Evolutionary conservation across 2,888 invertebrate genomes (phyloP), one percentile per base, ranked within the genome.

Genomic region (Nasonia oneida): DNA sequence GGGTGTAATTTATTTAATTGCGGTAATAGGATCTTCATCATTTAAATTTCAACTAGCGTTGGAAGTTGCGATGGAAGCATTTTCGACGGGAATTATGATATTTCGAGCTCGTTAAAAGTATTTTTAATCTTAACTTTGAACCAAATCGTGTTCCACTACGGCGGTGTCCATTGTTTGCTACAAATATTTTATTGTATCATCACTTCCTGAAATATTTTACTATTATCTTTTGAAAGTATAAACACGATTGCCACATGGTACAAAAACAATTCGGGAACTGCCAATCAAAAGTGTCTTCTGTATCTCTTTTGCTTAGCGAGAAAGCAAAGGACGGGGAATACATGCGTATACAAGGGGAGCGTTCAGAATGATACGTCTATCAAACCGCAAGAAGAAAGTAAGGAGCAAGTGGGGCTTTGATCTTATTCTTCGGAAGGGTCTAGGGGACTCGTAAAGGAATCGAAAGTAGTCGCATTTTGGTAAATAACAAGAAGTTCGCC

Each of bases 381-480:
- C 29, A 67, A 10, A 33, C 8, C 6, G 6, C 12, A 37, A 37
- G 64, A 29, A 61, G 42, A 77, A 57, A 61, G 37, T 37, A 42
- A 53, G 75, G 53, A 67, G 67, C 6, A 33, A 67, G 67, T 29
- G 53, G 14, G 29, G 18, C 70, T 70, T 79, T 79, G 79, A 79
- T 70, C 47, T 50, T 6, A 79, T 70, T 79, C 50, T 79, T 70
- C 6, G 18, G 29, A 29, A 50, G 18, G 50, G 5, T 18, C 10
- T 14, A 33, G 33, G 70, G 53, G 4, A 50, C 37, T 71, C 23
- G 23, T 12, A 14, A 47, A 42, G 47, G 23, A 73, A 73, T 39
- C 73, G 37, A 77, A 61, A 57, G 77, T 2, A 53, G 39, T 57
- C 61, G 5, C 39, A 18, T 61, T 37, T 39, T 39, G 39, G 33